These are phyloP conservation scores for Cuculus canorus DNA, from an alignment of 2,797 vertebrate genomes.

Conservation along the genomic window DNA sequence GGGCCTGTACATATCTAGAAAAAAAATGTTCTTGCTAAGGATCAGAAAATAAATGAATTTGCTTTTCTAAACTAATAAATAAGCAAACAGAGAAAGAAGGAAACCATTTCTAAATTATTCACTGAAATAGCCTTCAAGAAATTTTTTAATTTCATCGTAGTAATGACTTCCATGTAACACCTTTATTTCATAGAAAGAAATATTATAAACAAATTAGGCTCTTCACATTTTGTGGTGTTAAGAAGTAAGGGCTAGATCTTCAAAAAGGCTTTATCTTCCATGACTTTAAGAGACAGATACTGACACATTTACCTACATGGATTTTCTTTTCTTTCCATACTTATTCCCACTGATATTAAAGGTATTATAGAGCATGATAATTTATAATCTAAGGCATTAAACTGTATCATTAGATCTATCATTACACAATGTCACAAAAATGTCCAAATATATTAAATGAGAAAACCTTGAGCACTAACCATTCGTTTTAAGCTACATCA, in stretches of 20 bases:
- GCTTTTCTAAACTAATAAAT: not conserved
- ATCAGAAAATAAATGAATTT: not conserved
- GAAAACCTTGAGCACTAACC: not conserved
- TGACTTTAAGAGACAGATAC: not conserved
- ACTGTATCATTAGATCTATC: not conserved
- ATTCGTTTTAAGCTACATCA: not conserved
- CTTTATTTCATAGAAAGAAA: not conserved
- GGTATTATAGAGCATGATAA: not conserved
- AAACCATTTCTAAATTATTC: not conserved
- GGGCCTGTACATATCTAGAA: not conserved
- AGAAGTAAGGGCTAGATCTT: not conserved
- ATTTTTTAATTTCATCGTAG: not conserved
- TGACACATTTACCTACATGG: not conserved
- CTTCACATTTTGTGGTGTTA: not conserved
- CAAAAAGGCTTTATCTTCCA: not conserved
- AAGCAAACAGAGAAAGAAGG: not conserved
- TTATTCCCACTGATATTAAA: not conserved
- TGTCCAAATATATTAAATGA: not conserved
- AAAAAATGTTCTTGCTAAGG: not conserved
- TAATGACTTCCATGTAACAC: not conserved
- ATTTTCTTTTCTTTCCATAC: not conserved
- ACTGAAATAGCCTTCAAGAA: not conserved
- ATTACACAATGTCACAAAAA: not conserved
- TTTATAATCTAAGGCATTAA: not conserved
- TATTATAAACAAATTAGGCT: not conserved